A percentile compares a stretch with the other conserved stretches of the same genome.
Conservation (phyloP, 2,113 vertebrate species). For the Aix galericulata region DNA sequence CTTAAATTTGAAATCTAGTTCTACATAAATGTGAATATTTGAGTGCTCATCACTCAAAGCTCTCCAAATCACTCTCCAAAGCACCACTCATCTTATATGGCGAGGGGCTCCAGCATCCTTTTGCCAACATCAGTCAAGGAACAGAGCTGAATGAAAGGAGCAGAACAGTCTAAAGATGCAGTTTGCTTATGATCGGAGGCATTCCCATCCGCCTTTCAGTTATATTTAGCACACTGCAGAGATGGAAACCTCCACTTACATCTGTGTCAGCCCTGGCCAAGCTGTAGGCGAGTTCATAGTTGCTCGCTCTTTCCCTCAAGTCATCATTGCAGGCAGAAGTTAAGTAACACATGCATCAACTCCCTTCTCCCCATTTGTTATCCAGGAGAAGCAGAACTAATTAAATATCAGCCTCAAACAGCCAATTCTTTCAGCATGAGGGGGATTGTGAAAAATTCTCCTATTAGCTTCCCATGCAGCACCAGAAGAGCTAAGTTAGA, state of each 20-base stretch:
- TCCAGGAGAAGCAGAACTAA: slow-evolving; percentile 25
- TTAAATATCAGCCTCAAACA: slow-evolving; percentile 28
- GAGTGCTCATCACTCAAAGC: background rate
- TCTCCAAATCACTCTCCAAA: background rate
- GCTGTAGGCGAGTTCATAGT: background rate
- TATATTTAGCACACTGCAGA: background rate
- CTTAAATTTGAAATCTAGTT: background rate
- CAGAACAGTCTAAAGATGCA: background rate
- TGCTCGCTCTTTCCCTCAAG: background rate
- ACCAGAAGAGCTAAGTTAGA: background rate
- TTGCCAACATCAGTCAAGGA: background rate
- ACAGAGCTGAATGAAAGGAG: background rate
- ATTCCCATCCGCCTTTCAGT: background rate
- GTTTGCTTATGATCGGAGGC: background rate
- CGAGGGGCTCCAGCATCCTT: background rate
- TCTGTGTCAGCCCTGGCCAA: background rate
- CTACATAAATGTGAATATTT: background rate
- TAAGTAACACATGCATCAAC: background rate
- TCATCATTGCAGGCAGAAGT: background rate
- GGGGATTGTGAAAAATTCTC: background rate
- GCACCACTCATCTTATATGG: fast-evolving
- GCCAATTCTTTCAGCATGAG: slow-evolving; percentile 3
- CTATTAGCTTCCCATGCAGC: background rate
- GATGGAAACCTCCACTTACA: background rate
- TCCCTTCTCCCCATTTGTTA: background rate